Conservation (phyloP, 2,113 vertebrate genomes). For the Mustelus asterias region DNA sequence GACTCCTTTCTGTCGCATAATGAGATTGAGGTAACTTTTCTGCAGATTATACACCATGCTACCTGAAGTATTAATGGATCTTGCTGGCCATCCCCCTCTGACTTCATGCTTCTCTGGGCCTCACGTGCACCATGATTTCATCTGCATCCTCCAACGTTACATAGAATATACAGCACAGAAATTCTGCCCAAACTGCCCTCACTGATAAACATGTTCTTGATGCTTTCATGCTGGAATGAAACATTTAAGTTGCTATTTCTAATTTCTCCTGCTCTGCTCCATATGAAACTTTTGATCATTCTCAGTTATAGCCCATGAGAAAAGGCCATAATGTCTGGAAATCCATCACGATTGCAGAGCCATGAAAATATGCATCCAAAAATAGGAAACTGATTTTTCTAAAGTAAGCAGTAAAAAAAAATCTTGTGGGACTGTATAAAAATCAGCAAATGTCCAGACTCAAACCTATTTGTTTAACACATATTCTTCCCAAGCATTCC, state of each 20-base stretch:
- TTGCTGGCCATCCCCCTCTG: no score
- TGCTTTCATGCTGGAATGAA: background rate
- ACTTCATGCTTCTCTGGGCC: background rate
- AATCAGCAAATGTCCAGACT: background rate
- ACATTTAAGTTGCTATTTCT: background rate
- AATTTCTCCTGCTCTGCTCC: background rate
- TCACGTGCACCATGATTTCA: background rate
- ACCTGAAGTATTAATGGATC: background rate
- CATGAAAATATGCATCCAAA: background rate
- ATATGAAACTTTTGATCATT: background rate
- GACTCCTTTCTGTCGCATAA: background rate
- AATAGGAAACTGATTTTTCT: background rate
- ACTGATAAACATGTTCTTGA: background rate
- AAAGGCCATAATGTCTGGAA: background rate
- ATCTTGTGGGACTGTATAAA: background rate
- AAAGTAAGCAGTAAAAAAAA: background rate
- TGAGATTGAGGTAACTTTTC: background rate
- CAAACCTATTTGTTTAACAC: background rate
- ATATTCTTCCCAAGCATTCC: slow-evolving; percentile 10
- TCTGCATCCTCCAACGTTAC: background rate
- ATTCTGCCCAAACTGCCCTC: background rate
- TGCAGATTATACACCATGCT: background rate
- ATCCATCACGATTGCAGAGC: background rate
- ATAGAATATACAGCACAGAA: background rate
- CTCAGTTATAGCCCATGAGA: background rate